Evolutionary conservation across 1,140 invertebrate genomes (phyloP), one percentile per base, ranked within the genome.

Genomic region (Aporrectodea caliginosa): DNA sequence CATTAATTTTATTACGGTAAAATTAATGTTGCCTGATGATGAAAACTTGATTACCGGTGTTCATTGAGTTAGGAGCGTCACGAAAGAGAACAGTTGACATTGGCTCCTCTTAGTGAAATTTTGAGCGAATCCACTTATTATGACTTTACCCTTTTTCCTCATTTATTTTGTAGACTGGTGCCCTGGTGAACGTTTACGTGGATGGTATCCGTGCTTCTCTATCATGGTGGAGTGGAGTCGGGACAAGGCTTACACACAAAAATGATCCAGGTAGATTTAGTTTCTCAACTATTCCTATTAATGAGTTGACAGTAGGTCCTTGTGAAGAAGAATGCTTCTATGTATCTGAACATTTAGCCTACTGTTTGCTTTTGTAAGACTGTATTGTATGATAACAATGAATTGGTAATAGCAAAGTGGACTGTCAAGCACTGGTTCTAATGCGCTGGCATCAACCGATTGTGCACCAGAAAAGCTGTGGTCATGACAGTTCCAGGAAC

Each of bases 171-270:
- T 58, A 98, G 85, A 87, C 91, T 27, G 95, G 94, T 33, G 94
- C 95, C 6, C 88, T 98, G 29, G 90, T 98, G 27, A 91, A 94
- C 32, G 90, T 98, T 29, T 98, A 98, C 84, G 90, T 88, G 0
- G 96, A 98, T 89, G 96, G 96, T 1, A n/a, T 96, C 95, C 0
- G 94, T 98, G 2, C 89, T 98, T 1, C 84, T 98, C n/a, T 92
- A 92, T 33, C 95, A 97, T 85, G 94, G 94, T 72, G 96, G 96
- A 29, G 93, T 93, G 29, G 96, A 98, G 90, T 98, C 98, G 93
- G 96, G 96, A 0, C 96, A 98, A 89, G 96, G 96, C 0, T 87
- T 98, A 0, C 93, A 97, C 84, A 98, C 94, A 0, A 98, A 98
- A 90, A 96, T 96, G 93, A 93, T 96, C 78, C 95, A 97, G 82